Evolutionary conservation across 2,797 vertebrate species (phyloP).

Genomic region (Onychomys leucogaster): DNA sequence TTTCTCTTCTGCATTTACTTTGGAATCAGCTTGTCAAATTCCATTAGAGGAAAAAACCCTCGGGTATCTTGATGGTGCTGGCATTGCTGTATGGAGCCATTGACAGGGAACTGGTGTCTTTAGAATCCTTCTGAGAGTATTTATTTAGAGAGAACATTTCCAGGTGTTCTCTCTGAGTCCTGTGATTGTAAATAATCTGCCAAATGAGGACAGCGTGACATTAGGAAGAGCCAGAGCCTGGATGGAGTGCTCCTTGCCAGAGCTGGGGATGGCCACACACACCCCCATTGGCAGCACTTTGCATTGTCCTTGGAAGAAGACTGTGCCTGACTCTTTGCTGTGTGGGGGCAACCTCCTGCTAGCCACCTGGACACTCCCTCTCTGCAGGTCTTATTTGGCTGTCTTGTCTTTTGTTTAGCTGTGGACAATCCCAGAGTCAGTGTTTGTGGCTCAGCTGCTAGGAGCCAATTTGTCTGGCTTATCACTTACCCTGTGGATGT

Average conservation of each 20-base stretch:
- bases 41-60: not conserved
- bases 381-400: not conserved
- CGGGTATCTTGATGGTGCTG: not conserved
- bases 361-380: accelerated
- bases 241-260: accelerated
- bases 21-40: not conserved
- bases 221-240: accelerated
- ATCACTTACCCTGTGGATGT: not conserved
- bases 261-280: accelerated
- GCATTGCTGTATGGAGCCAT: accelerated
- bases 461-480: not conserved
- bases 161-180: not conserved
- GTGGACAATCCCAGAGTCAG: not conserved
- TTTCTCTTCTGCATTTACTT: conserved; percentile 3
- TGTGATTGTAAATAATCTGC: not conserved
- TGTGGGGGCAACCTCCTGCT: not conserved
- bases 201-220: accelerated
- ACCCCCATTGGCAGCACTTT: accelerated
- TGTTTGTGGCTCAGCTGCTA: not conserved
- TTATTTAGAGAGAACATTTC: not conserved
- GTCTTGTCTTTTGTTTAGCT: not conserved
- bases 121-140: not conserved
- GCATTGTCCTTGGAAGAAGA: accelerated
- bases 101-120: not conserved
- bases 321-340: accelerated